A percentile compares a stretch with the other conserved stretches of the same genome.
phyloP scores from a whole-genome alignment of 37 sponge, comb jelly and placozoan species.

The Lycopodina hypogea region DNA sequence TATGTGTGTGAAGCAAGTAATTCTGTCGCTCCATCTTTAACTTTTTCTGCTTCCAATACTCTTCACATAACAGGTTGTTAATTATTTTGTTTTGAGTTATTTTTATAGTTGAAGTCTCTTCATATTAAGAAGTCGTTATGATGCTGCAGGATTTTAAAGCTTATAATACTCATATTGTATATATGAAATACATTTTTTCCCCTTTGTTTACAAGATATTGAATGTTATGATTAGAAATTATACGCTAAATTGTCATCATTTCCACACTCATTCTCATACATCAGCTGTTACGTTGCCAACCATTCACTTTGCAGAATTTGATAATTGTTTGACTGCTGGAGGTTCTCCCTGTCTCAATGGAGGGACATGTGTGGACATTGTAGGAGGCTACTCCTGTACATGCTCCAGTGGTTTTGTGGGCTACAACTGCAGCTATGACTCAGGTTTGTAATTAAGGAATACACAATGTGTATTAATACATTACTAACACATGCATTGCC shows the following conservation, averaged over 20 bases:
- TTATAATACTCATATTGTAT: too few species aligned
- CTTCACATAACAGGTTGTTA: background rate
- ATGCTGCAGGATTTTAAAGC: too few species aligned
- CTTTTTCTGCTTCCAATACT: background rate
- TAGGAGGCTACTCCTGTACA: constrained; percentile 3
- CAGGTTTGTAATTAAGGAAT: background rate
- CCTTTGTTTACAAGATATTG: too few species aligned
- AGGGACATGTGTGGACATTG: constrained; percentile 11
- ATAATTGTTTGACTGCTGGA: constrained; percentile 23
- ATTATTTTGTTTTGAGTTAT: background rate
- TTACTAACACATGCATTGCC: background rate
- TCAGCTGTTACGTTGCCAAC: too few species aligned
- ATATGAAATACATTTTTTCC: too few species aligned
- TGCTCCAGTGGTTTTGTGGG: constrained; percentile 6
- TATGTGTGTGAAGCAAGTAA: constrained; percentile 25
- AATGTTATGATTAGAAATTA: too few species aligned
- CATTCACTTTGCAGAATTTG: constrained; percentile 17
- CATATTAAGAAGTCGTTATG: too few species aligned
- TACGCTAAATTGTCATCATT: too few species aligned
- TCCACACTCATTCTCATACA: too few species aligned
- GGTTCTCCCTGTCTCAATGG: constrained; percentile 44
- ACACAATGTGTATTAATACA: background rate
- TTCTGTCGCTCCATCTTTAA: background rate
- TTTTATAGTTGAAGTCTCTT: background rate
- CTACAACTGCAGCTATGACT: background rate